A percentile compares a stretch with the other conserved stretches of the same genome.
phyloP scores from a whole-genome alignment of 2,888 invertebrate genomes.

The Argynnis bischoffii region DNA sequence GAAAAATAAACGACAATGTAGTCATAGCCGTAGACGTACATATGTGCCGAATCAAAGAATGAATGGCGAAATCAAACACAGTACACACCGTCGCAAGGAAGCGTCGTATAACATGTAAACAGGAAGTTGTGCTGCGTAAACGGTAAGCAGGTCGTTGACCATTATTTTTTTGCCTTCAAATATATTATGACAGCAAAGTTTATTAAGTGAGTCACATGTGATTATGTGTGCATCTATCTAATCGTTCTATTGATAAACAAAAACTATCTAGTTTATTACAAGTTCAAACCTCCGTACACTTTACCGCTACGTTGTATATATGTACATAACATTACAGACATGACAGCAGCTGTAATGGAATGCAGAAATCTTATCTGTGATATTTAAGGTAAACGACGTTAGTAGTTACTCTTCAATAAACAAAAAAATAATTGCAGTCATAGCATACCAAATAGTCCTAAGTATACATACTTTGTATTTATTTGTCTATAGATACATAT shows the following conservation, averaged over 20 bases:
- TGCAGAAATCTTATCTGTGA: too few relatives aligned
- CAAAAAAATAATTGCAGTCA: too few relatives aligned
- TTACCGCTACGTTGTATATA: background rate
- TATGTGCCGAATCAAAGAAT: slow-evolving; percentile 31
- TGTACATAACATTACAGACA: too few relatives aligned
- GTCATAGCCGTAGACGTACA: slow-evolving; percentile 14
- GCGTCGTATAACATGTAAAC: slow-evolving; percentile 42
- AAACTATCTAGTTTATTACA: slow-evolving; percentile 1
- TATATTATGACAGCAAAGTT: slow-evolving; percentile 6
- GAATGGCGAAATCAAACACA: slow-evolving; percentile 42
- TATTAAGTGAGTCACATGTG: background rate
- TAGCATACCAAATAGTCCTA: too few relatives aligned
- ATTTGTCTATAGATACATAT: too few relatives aligned
- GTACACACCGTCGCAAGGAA: slow-evolving; percentile 43
- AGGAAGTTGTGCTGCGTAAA: slow-evolving; percentile 38
- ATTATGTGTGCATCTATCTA: background rate
- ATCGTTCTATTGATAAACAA: slow-evolving; percentile 7
- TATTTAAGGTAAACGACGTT: too few relatives aligned
- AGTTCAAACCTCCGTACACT: slow-evolving; percentile 6
- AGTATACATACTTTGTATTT: too few relatives aligned
- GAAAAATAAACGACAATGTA: slow-evolving; percentile 16
- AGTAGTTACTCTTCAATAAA: too few relatives aligned
- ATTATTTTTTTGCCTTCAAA: slow-evolving; percentile 21
- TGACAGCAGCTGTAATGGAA: too few relatives aligned
- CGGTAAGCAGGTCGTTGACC: slow-evolving; percentile 36